Base-by-base conservation (phyloP, 2,113 vertebrate genomes). In the Periophthalmodon schlosseri region DNA sequence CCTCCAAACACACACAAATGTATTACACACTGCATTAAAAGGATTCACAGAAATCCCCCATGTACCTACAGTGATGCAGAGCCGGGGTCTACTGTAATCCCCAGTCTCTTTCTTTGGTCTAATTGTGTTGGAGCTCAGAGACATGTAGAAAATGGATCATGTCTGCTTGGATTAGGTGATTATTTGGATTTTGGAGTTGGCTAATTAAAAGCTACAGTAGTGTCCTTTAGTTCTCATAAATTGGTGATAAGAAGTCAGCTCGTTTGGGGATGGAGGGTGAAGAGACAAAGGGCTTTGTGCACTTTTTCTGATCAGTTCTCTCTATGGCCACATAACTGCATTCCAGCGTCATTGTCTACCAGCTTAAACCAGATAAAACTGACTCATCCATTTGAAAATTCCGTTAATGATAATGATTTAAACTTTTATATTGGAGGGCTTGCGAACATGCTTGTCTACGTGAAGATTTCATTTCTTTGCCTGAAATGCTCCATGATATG, bases 41-140 rank as follows among this genome's bases (percentile, higher is more conserved):
- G 70, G 69, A 82, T 73, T 70, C 36, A 34, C 74, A 82, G 64
- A 87, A 87, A 80, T 81, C 81, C 75, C 82, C 12, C 14, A n/a
- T 75, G 69, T 60, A 77, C 65, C 50, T 64, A 20, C 81, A 65
- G 73, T 68, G 69, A 76, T 78, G 68, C 56, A 18, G 60, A 69
- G 63, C 33, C 20, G 10, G 33, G 34, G 34, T 39, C 63, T 39
- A 65, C 60, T 50, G 50, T 92, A 86, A 91, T 91, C 88, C 84
- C 69, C 80, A 36, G 44, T 75, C 75, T 83, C 69, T 73, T 64
- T 81, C 70, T 66, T 44, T 73, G 16, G 78, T 88, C 77, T 93
- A 93, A 92, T 92, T 91, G 89, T 90, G 77, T 80, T 84, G 88
- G 77, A 88, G 90, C 86, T 82, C 47, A 46, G 87, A 89, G 84